These are phyloP conservation scores for Phaethon lepturus DNA, from an alignment of 2,113 vertebrate genomes.

Conservation along the genomic window DNA sequence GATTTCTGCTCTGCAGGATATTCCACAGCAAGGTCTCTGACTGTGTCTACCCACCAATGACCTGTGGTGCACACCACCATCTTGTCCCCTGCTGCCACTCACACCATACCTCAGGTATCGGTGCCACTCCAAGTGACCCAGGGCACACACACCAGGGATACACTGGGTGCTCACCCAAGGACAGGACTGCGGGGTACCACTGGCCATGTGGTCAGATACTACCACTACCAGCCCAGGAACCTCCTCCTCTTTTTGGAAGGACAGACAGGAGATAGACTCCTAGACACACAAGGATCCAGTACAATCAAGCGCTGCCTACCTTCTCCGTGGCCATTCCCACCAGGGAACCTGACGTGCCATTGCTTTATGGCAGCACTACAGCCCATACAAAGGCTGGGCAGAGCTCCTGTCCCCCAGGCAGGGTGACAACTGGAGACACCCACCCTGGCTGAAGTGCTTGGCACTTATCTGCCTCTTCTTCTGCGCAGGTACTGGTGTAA, in stretches of 20 bases:
- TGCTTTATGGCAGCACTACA: neutral
- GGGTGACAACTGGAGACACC: neutral
- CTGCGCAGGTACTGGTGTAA: neutral
- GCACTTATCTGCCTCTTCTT: neutral
- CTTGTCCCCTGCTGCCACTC: neutral
- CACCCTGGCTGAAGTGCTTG: neutral
- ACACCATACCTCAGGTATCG: neutral
- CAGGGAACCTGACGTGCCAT: fast-evolving
- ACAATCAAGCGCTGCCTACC: neutral
- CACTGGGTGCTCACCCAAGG: neutral
- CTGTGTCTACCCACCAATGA: neutral
- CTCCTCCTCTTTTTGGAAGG: neutral
- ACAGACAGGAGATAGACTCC: neutral
- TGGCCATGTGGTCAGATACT: neutral
- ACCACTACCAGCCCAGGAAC: neutral
- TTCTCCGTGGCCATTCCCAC: neutral
- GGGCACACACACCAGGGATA: neutral
- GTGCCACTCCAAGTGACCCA: neutral
- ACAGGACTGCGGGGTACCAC: neutral
- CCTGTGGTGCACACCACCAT: neutral
- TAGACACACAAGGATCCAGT: neutral
- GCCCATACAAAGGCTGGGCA: neutral
- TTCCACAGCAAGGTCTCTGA: neutral
- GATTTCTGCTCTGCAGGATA: neutral
- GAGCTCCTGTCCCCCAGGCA: neutral